These are phyloP conservation scores for Colostygia pectinataria DNA, from an alignment of 2,888 invertebrate species.

Conservation along the genomic window DNA sequence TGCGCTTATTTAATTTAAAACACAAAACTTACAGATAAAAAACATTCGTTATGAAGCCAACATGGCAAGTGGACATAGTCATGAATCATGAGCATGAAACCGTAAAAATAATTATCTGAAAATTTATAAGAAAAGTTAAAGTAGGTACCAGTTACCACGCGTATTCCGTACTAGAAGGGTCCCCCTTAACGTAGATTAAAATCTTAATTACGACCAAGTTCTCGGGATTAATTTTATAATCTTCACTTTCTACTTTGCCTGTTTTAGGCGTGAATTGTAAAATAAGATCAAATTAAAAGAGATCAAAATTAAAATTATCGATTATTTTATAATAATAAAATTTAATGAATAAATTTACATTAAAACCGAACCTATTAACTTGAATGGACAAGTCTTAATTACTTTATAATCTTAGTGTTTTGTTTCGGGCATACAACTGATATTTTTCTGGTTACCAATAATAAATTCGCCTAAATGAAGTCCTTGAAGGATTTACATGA, in stretches of 20 bases:
- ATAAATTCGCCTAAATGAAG: too few relatives aligned
- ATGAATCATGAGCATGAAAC: constrained; percentile 38
- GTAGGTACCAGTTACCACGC: constrained; percentile 42
- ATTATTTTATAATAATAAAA: background rate
- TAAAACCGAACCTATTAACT: background rate
- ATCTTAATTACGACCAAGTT: constrained; percentile 75
- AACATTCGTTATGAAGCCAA: too few relatives aligned
- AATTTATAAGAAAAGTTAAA: constrained; percentile 68
- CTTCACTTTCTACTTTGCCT: constrained; percentile 51
- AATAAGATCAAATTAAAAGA: constrained; percentile 36
- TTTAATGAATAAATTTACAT: background rate
- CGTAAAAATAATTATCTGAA: constrained; percentile 63
- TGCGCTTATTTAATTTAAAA: too few relatives aligned
- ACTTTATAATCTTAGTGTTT: background rate
- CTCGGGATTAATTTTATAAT: constrained; percentile 69
- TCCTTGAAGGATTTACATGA: background rate
- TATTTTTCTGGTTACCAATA: too few relatives aligned
- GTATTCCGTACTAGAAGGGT: constrained; percentile 58
- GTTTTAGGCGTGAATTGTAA: constrained; percentile 45
- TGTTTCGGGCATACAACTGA: too few relatives aligned
- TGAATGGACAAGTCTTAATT: background rate
- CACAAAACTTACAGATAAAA: too few relatives aligned
- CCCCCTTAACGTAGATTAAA: constrained; percentile 62
- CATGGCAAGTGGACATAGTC: constrained; percentile 8
- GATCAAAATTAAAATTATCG: background rate